Evolutionary conservation across 2,888 invertebrate genomes (phyloP), one percentile per base, ranked within the genome.

Genomic region (Mamestra brassicae): DNA sequence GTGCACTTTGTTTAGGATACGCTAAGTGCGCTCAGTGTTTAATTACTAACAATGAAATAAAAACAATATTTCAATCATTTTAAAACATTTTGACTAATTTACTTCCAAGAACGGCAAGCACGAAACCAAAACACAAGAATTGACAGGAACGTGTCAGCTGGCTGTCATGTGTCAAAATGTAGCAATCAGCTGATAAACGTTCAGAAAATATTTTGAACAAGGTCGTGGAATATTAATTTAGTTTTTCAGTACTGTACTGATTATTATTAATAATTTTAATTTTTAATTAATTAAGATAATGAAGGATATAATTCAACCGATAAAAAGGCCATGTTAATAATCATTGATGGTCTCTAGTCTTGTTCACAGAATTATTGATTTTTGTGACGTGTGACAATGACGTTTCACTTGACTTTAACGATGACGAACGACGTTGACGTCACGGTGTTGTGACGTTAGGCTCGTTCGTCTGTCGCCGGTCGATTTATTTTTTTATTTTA

Each of bases 171-270:
- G 38, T 36, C 42, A 74, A 66, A 72, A 34, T 11, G 10, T 17
- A 68, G 7, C 45, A 55, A 76, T 78, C 79, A 76, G 79, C 76
- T 78, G 71, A 5, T 34, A 70, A 3, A 26, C 75, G 61, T 76
- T 70, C 60, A 47, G 75, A 75, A 73, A 71, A 8, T 17, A 13
- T 13, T 34, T 52, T 13, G 50, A 3, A 0, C 0, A 47, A 13
- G 5, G 5, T 15, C 7, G 13, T 15, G 8, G 26, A 26, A 26
- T 17, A 15, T n/a, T n/a, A n/a, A n/a, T 26, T 26, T 26, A 26
- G 26, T 26, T 55, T 26, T 10, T 4, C 1, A 5, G 54, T n/a
- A 26, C 10, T n/a, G 54, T 54, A 54, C 54, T 54, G 26, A 50
- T 17, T 3, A 8, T 54, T 54, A 1, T 3, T n/a, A 54, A 54